Evolutionary conservation across 1,140 invertebrate genomes (phyloP).

Genomic region (Macrotrachela quadricornifera): DNA sequence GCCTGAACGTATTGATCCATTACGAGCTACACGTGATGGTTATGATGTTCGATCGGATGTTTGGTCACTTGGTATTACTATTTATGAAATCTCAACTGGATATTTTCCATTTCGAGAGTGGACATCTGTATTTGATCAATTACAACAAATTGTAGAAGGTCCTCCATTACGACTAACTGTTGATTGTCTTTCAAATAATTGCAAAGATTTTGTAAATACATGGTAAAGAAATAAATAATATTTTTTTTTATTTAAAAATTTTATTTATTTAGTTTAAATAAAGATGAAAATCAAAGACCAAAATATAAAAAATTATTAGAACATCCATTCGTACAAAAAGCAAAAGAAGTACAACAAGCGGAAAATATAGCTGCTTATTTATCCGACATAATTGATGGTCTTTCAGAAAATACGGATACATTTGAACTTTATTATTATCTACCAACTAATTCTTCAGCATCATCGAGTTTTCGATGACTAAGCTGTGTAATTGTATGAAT

Average conservation of each 20-base stretch:
- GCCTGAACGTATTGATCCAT: slow-evolving; percentile 77
- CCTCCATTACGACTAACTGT: neutral
- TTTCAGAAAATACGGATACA: too few species aligned
- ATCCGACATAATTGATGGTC: too few species aligned
- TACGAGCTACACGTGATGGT: slow-evolving; percentile 46
- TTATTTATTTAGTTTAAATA: neutral
- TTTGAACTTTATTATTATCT: too few species aligned
- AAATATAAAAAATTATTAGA: slow-evolving; percentile 1
- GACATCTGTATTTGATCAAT: slow-evolving; percentile 4
- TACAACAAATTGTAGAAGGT: slow-evolving; percentile 2
- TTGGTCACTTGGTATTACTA: slow-evolving; percentile 77
- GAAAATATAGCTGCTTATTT: too few species aligned
- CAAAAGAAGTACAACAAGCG: too few species aligned
- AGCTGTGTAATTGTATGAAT: too few species aligned
- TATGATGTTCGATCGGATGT: slow-evolving; percentile 89
- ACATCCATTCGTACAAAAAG: neutral
- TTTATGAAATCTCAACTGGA: slow-evolving; percentile 22
- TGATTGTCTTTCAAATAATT: neutral
- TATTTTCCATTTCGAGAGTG: slow-evolving; percentile 7
- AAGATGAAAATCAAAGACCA: slow-evolving; percentile 5
- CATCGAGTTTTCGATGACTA: too few species aligned
- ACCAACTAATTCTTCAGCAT: too few species aligned
- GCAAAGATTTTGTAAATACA: slow-evolving; percentile 8
- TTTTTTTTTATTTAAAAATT: neutral
- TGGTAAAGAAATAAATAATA: neutral